phyloP scores from a whole-genome alignment of 2,888 invertebrate genomes.

The Diaprepes abbreviatus region DNA sequence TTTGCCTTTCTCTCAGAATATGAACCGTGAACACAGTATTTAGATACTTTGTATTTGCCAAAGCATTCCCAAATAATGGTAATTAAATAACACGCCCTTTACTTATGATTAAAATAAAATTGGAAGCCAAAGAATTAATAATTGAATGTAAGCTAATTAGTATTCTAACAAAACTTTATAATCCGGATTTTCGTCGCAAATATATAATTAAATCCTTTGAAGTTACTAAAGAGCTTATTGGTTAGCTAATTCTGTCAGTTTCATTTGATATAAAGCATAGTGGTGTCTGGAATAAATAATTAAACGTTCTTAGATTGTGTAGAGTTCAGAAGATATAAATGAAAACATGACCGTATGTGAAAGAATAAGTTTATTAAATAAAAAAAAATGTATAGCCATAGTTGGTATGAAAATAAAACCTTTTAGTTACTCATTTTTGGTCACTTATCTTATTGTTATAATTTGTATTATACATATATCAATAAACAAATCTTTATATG shows the following conservation, averaged over 20 bases:
- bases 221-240: slow-evolving; percentile 8
- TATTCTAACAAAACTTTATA: slow-evolving; percentile 11
- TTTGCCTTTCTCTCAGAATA: too few species aligned
- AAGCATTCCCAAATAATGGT: not conserved
- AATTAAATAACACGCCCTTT: slow-evolving; percentile 2
- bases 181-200: slow-evolving; percentile 11
- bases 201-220: slow-evolving; percentile 13
- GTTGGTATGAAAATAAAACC: too few species aligned
- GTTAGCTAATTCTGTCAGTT: slow-evolving; percentile 13
- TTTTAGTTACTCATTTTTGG: too few species aligned
- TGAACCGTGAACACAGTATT: not conserved
- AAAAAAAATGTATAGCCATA: too few species aligned
- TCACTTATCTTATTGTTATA: too few species aligned
- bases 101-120: slow-evolving; percentile 10
- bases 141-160: slow-evolving; percentile 11
- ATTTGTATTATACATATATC: too few species aligned
- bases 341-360: too few species aligned
- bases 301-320: not conserved
- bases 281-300: not conserved
- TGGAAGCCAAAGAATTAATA: slow-evolving; percentile 9
- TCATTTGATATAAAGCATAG: not conserved
- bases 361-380: too few species aligned
- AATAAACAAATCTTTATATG: too few species aligned
- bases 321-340: not conserved
- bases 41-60: not conserved